Evolutionary conservation across 2,888 invertebrate genomes (phyloP), one percentile per base, ranked within the genome.

Genomic region (Craniophora ligustri): DNA sequence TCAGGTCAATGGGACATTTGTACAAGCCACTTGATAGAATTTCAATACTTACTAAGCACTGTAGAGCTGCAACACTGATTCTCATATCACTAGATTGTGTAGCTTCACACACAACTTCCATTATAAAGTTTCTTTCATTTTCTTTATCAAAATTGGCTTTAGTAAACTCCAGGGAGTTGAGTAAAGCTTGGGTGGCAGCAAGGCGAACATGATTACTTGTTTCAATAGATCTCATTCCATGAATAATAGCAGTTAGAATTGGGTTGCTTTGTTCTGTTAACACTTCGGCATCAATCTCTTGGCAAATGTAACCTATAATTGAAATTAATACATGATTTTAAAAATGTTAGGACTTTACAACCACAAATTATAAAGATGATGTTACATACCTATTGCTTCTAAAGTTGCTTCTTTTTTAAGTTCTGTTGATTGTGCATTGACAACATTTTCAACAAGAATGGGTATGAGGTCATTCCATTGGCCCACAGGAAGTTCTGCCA

Each of bases 31-130:
- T n/a, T n/a, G n/a, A n/a, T n/a, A n/a, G n/a, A n/a, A n/a, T n/a
- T n/a, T n/a, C n/a, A 32, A 45, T 55, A 87, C 88, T 88, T 65
- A 98, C 99, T 82, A 99, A 95, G 93, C 99, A 99, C 87, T 99
- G 99, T 48, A 99, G 94, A 2, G 99, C 99, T 7, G 99, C 98
- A 11, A 99, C 99, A 93, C 97, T 96, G 39, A 99, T 98, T 89
- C 98, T 96, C 54, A 97, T 96, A 82, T 99, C 98, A 42, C 94
- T 91, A 5, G 98, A 98, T 88, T 99, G 99, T 1, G 99, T 99
- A 2, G 99, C 98, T 93, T 99, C 99, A 94, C 99, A 99, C 5
- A 99, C 99, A 45, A 99, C 98, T 94, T 99, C 99, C 99, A 99
- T 99, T 49, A 99, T 99, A 86, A 98, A 99, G 91, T 99, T 98